phyloP scores from a whole-genome alignment of 2,797 vertebrate species.

The Aselliscus stoliczkanus region DNA sequence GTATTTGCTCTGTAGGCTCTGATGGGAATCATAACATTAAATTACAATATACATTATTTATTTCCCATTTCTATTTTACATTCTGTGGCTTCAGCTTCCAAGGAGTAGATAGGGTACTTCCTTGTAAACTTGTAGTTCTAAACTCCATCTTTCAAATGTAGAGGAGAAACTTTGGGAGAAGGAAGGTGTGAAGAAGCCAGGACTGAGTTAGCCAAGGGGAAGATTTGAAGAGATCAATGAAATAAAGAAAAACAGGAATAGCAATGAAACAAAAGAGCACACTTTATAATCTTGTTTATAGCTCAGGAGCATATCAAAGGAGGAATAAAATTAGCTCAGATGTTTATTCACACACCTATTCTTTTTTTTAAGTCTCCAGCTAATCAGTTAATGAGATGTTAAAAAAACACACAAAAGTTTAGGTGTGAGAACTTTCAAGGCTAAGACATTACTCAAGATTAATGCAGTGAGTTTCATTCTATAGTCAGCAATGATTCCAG shows the following conservation, averaged over 20 bases:
- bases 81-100: constrained; percentile 23
- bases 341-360: not conserved
- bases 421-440: not conserved
- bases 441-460: not conserved
- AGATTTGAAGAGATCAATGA: not conserved
- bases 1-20: not conserved
- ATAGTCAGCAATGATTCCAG: not conserved
- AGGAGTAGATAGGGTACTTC: not conserved
- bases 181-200: not conserved
- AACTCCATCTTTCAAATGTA: not conserved
- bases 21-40: constrained; percentile 54
- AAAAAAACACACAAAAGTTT: not conserved
- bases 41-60: constrained; percentile 65
- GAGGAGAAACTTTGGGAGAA: not conserved
- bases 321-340: not conserved
- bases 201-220: not conserved
- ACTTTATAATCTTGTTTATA: not conserved
- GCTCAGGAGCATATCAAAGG: not conserved
- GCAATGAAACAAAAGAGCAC: not conserved
- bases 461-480: not conserved
- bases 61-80: constrained; percentile 58
- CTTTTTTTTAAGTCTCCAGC: not conserved
- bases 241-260: not conserved
- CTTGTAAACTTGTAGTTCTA: constrained; percentile 20
- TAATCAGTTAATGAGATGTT: constrained; percentile 14